phyloP scores from a whole-genome alignment of 2,888 invertebrate genomes.

The Villa cingulata region DNA sequence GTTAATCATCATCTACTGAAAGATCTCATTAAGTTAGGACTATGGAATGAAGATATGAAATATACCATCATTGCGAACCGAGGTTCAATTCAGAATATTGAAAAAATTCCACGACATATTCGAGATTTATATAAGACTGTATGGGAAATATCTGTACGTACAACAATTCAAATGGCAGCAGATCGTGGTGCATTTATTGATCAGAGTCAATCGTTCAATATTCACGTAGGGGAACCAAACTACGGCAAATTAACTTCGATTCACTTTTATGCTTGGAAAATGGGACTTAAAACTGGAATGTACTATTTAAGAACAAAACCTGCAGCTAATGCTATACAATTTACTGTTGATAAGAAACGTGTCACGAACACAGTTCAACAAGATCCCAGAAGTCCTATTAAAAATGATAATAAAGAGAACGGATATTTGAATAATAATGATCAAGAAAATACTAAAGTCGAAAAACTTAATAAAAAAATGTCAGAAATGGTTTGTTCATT shows the following conservation, averaged over 20 bases:
- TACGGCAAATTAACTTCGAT: conserved; percentile 84
- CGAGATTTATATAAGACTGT: conserved; percentile 81
- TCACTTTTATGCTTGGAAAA: conserved; percentile 91
- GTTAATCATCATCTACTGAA: conserved; percentile 86
- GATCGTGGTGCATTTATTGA: conserved; percentile 92
- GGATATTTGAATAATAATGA: conserved; percentile 26
- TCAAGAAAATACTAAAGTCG: background rate
- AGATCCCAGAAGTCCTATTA: conserved; percentile 2
- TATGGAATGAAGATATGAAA: conserved; percentile 90
- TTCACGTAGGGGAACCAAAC: conserved; percentile 83
- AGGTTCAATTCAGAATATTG: conserved; percentile 79
- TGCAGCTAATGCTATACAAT: conserved; percentile 84
- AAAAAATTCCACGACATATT: conserved; percentile 65
- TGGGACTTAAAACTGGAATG: conserved; percentile 95
- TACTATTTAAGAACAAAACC: conserved; percentile 88
- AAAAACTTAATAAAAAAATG: conserved; percentile 43
- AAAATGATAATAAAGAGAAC: background rate
- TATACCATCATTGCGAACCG: conserved; percentile 74
- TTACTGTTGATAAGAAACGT: conserved; percentile 70
- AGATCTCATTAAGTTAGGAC: conserved; percentile 72
- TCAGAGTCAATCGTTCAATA: conserved; percentile 90
- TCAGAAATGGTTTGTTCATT: conserved; percentile 66
- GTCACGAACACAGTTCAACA: conserved; percentile 25
- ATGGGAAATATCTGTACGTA: conserved; percentile 87
- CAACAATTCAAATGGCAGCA: conserved; percentile 82